Base-by-base conservation (phyloP, 2,888 invertebrate species). In the Aphodius granarius region DNA sequence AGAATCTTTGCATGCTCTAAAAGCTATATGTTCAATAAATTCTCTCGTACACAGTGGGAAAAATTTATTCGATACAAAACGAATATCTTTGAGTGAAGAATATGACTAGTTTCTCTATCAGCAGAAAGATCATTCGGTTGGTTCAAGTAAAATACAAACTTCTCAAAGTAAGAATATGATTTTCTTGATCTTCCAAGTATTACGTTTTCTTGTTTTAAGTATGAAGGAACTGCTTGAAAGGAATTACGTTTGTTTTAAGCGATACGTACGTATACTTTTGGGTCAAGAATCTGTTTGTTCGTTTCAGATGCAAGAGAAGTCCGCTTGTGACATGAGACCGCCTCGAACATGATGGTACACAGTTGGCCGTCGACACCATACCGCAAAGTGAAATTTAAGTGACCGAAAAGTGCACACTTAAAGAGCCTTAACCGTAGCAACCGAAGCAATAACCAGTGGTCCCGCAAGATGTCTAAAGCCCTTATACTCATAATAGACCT, bases 401-500 rank as follows among this genome's bases (percentile, higher is more conserved):
- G 82, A 81, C 79, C 72, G 74, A 43, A 63, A 72, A 63, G 62
- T 17, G 72, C 75, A 71, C 75, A 81, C 81, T 81, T 81, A 81
- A 81, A 71, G 68, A 73, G 76, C 79, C 78, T 80, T 78, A 43
- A 78, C 66, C 17, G 66, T 65, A 77, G 82, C 78, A 83, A 82
- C 82, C 73, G 80, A 84, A 85, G 84, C 84, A 85, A 84, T 84
- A 84, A 77, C 76, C 64, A 75, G 63, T 23, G 70, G 63, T 62
- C 21, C 18, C 68, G 5, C 68, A 85, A 82, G 78, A 87, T 87
- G 87, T 86, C 87, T 73, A 87, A 85, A 81, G 81, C 81, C 79
- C 82, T 87, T 75, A 86, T 87, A 74, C 82, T 87, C 71, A 87
- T 87, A 76, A 87, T 87, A 79, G 87, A 87, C 80, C 80, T 87